Percentiles rank a stretch among this genome's conserved stretches.
These are phyloP conservation scores for Oncorhynchus nerka DNA, from an alignment of 2,113 vertebrate genomes.

Conservation along the genomic window DNA sequence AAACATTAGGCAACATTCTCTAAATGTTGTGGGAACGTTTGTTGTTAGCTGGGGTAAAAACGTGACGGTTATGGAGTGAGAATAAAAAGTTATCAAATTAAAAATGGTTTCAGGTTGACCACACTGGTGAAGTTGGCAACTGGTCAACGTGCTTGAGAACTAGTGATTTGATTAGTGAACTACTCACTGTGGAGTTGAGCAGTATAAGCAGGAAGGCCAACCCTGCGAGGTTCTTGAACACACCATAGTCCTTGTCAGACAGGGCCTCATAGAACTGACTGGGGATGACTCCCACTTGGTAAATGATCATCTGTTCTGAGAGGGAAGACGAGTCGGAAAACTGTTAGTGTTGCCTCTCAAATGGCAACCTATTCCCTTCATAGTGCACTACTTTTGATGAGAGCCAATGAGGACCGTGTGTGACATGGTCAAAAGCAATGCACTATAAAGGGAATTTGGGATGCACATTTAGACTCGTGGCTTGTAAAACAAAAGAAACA, in stretches of 20 bases:
- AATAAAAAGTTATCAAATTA: background rate
- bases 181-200: slow-evolving; percentile 86
- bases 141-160: background rate
- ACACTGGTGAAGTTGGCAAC: background rate
- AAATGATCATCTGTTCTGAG: slow-evolving; percentile 92
- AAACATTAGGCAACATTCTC: too few species aligned
- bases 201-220: slow-evolving; percentile 82
- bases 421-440: too few species aligned
- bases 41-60: background rate
- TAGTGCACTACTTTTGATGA: too few species aligned
- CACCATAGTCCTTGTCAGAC: slow-evolving; percentile 79
- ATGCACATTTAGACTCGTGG: background rate
- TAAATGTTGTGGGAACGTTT: too few species aligned
- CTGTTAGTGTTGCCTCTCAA: background rate
- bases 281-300: slow-evolving; percentile 92
- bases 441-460: background rate
- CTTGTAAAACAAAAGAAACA: background rate
- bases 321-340: slow-evolving; percentile 8
- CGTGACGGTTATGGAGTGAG: background rate
- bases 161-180: too few species aligned
- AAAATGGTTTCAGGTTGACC: background rate
- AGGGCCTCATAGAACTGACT: slow-evolving; percentile 91
- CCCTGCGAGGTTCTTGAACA: slow-evolving; percentile 78
- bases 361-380: too few species aligned
- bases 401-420: too few species aligned